Evolutionary conservation across 2,797 vertebrate species (phyloP), one percentile per base, ranked within the genome.

Genomic region (Sebastes dallii): DNA sequence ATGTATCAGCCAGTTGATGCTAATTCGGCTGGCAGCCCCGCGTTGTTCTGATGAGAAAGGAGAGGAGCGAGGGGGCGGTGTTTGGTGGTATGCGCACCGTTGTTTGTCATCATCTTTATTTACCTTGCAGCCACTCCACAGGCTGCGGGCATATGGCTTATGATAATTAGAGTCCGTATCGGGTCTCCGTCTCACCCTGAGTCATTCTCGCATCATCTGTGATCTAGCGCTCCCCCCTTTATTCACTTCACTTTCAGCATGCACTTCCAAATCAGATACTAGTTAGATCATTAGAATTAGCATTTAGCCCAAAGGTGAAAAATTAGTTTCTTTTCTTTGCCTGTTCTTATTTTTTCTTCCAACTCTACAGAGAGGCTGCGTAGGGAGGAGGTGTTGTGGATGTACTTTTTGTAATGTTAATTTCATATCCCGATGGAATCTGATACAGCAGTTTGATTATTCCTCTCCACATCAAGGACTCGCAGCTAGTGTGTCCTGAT

Each of bases 1-100:
- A 90, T 91, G 92, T 94, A 92, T 94, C 90, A 93, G 80, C 86
- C 90, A 90, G 89, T 81, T 91, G 92, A 94, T 94, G 90, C 90
- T 89, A 90, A 93, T 93, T 87, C 42, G 5, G 71, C 84, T 91
- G 90, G 91, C 92, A 89, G 88, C 80, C 80, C 70, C 46, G 78
- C 39, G 85, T 86, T 89, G 87, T 89, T 86, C 75, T 32, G 82
- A 84, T 77, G 91, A 85, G 82, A 80, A 82, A 72, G 61, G 60
- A 87, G 88, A 80, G 66, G 66, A 87, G 79, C 68, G 83, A 85
- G 85, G 86, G 70, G 90, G 89, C 62, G 74, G 89, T 8, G 22
- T 34, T 20, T 32, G 82, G 65, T 82, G 54, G 56, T 78, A 75
- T 81, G 75, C 46, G 73, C 76, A 8, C 8, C 61, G 84, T 72